These are phyloP conservation scores for Schizopygopsis pylzovi DNA, from an alignment of 2,797 vertebrate genomes.

Conservation along the genomic window DNA sequence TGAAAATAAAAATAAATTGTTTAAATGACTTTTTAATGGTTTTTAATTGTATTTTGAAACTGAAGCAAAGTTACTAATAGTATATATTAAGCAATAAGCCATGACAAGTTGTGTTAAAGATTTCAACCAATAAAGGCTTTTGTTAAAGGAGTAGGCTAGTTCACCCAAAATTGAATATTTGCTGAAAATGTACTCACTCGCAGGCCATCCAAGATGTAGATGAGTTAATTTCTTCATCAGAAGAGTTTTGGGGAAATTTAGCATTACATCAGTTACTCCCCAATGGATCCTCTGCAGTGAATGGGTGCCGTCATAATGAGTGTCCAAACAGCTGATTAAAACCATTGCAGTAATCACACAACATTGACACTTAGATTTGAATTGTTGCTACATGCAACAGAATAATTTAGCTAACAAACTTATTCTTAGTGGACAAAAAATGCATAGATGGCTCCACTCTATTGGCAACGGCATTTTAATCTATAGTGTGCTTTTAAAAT, in stretches of 20 bases:
- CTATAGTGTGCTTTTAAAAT: neutral
- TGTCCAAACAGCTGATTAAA: neutral
- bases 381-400: neutral
- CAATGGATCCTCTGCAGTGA: neutral
- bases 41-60: neutral
- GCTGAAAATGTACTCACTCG: neutral
- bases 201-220: neutral
- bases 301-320: neutral
- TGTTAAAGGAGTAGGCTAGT: neutral
- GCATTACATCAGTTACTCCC: neutral
- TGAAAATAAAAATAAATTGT: slow-evolving; percentile 33
- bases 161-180: neutral
- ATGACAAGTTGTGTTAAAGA: neutral
- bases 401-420: neutral
- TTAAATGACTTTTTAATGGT: neutral
- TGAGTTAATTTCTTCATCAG: neutral
- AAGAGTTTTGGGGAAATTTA: neutral
- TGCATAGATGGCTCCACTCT: no score
- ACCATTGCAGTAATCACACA: neutral
- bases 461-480: neutral
- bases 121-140: neutral
- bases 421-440: neutral
- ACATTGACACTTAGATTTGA: neutral
- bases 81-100: neutral
- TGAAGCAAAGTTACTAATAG: neutral